Conservation (phyloP, 2,113 vertebrate genomes). For the Hydrolagus affinis region DNA sequence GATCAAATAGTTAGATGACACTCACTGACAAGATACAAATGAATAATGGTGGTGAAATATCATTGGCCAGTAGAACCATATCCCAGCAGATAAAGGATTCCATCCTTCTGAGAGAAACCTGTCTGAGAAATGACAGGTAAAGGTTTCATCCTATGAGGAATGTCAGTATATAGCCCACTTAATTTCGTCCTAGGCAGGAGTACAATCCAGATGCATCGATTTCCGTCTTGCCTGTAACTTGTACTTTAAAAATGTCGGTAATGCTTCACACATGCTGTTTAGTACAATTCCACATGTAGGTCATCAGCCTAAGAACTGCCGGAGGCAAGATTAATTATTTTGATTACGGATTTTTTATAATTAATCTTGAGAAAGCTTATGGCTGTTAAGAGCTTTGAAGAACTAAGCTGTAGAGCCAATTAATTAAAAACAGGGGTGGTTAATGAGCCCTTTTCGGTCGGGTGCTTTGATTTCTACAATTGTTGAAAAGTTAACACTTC, state of each 20-base stretch:
- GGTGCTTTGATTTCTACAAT: neutral
- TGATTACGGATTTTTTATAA: conserved; percentile 5
- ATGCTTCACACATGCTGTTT: neutral
- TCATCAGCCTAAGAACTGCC: neutral
- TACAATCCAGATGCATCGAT: too few relatives aligned
- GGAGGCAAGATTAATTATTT: conserved; percentile 21
- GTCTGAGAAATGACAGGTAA: too few relatives aligned
- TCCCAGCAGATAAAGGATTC: too few relatives aligned
- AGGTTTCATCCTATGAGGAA: too few relatives aligned
- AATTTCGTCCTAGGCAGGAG: too few relatives aligned
- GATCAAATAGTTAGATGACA: too few relatives aligned
- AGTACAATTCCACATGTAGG: neutral
- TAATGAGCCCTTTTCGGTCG: conserved; percentile 4
- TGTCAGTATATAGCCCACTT: too few relatives aligned
- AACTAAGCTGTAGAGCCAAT: conserved; percentile 19
- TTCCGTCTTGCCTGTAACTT: neutral
- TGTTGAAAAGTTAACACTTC: conserved; percentile 12
- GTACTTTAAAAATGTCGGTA: neutral
- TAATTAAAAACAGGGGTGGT: conserved; percentile 16
- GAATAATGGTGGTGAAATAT: too few relatives aligned
- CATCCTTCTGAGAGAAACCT: too few relatives aligned
- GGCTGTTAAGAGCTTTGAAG: conserved; percentile 17
- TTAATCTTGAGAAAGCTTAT: conserved; percentile 6
- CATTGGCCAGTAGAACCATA: too few relatives aligned
- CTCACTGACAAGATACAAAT: too few relatives aligned